Percentiles rank a stretch among this genome's conserved stretches.
These are phyloP conservation scores for Xerus inauris DNA, from an alignment of 2,113 vertebrate species.

Conservation along the genomic window DNA sequence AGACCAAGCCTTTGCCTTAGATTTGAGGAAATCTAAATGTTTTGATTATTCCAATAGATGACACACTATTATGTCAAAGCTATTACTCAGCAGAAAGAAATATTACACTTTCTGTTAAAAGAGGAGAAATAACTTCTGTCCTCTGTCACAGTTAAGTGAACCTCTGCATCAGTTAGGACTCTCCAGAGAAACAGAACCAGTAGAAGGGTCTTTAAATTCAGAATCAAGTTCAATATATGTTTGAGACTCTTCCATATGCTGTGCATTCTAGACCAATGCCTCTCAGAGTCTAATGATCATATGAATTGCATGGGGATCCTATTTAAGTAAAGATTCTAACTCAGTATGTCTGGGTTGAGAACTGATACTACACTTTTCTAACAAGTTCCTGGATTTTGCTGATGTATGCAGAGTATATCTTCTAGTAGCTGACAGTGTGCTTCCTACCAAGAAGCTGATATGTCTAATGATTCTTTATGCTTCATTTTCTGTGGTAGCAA, in stretches of 20 bases:
- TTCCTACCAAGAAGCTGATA: background rate
- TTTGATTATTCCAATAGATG: background rate
- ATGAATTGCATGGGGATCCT: background rate
- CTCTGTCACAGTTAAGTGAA: slow-evolving; percentile 6
- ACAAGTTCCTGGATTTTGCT: background rate
- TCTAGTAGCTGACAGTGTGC: background rate
- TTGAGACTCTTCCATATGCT: background rate
- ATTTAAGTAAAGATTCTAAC: slow-evolving; percentile 30
- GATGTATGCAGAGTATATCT: background rate
- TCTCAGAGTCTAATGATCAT: slow-evolving; percentile 6
- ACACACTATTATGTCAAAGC: background rate
- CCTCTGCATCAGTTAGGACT: background rate
- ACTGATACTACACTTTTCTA: background rate
- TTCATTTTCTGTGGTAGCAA: slow-evolving; percentile 18
- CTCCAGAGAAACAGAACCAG: background rate
- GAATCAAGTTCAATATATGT: background rate
- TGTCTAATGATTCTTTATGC: background rate
- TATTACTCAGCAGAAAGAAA: slow-evolving; percentile 39
- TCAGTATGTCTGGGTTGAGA: background rate
- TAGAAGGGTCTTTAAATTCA: slow-evolving; percentile 22
- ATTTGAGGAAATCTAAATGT: background rate
- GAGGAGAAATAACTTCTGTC: slow-evolving; percentile 3
- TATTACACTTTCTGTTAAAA: background rate
- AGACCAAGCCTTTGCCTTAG: background rate
- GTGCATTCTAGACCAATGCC: background rate